A percentile compares a stretch with the other conserved stretches of the same genome.
Conservation (phyloP, 1,140 invertebrate species). For the Teleogryllus occipitalis region DNA sequence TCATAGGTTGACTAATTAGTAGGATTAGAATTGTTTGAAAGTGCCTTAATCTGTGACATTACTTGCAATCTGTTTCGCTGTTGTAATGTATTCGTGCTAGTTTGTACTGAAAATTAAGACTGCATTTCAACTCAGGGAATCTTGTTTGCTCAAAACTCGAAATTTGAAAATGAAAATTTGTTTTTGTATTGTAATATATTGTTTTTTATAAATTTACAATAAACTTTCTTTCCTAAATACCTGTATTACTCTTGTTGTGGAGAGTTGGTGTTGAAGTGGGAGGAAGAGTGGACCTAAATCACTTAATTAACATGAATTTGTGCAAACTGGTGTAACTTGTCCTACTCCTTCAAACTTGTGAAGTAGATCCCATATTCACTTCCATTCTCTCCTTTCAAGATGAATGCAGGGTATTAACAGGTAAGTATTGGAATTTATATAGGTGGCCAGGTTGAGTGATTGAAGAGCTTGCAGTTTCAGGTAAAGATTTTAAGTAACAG, state of each 20-base stretch:
- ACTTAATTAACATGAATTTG: background rate
- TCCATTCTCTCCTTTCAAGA: constrained; percentile 4
- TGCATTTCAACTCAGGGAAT: background rate
- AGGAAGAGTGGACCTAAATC: background rate
- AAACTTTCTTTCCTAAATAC: background rate
- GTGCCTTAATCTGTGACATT: background rate
- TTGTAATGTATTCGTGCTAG: background rate
- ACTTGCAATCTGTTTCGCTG: constrained; percentile 1
- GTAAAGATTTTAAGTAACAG: background rate
- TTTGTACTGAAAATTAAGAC: background rate
- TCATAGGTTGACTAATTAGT: constrained; percentile 1
- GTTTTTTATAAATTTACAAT: constrained; percentile 2
- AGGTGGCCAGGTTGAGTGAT: too few relatives aligned
- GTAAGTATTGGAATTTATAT: background rate
- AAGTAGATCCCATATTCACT: background rate
- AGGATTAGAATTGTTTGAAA: background rate
- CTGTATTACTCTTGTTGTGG: constrained; percentile 4
- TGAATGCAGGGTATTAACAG: background rate
- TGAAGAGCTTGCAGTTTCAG: too few relatives aligned
- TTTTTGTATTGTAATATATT: background rate
- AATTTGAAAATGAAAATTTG: background rate
- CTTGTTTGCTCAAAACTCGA: background rate
- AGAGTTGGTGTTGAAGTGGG: background rate
- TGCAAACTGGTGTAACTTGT: background rate
- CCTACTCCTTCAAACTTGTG: background rate